These are phyloP conservation scores for Rousettus leschenaultii DNA, from an alignment of 2,113 vertebrate species.

Conservation along the genomic window DNA sequence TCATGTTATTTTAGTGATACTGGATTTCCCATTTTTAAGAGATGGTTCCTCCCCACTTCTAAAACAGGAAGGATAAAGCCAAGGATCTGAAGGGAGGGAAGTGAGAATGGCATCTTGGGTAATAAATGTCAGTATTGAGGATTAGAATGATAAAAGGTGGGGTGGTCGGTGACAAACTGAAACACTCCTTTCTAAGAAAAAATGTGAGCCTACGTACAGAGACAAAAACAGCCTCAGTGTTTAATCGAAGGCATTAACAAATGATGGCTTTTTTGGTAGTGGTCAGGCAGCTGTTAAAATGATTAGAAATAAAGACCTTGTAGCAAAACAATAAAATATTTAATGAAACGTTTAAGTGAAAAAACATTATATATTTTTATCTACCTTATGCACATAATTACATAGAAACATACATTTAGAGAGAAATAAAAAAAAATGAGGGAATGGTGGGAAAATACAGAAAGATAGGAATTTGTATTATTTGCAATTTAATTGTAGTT, in stretches of 20 bases:
- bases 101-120: neutral
- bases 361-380: neutral
- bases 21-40: neutral
- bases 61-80: neutral
- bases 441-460: neutral
- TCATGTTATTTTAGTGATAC: neutral
- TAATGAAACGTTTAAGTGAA: constrained; percentile 16
- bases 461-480: neutral
- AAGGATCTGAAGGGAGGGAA: neutral
- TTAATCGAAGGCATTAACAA: neutral
- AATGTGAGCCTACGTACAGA: neutral
- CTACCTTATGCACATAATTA: neutral
- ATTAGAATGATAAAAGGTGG: neutral
- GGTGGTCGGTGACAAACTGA: neutral
- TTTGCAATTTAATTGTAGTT: neutral
- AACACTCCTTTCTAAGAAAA: neutral
- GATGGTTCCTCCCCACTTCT: neutral
- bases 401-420: neutral
- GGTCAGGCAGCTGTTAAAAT: neutral
- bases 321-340: neutral
- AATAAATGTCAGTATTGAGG: neutral
- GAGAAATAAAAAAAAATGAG: neutral
- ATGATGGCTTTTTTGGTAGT: neutral
- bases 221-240: neutral
- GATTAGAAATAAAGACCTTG: constrained; percentile 6